A percentile compares a stretch with the other conserved stretches of the same genome.
Evolutionary conservation across 2,888 invertebrate species (phyloP).

Genomic region (Platynereis dumerilii): DNA sequence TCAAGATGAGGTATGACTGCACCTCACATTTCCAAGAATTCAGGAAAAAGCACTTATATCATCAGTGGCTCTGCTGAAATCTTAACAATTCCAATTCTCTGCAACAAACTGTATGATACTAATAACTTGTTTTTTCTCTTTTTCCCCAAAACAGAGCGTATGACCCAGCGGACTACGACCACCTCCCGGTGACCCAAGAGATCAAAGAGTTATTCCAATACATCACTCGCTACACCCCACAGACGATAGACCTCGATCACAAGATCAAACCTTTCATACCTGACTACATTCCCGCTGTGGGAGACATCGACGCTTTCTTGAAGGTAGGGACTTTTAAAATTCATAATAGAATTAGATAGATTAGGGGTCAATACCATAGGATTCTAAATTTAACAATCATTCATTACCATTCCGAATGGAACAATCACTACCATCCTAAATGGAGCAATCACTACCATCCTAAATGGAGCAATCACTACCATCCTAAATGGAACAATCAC

Average conservation of each 20-base stretch:
- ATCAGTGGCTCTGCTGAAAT: no score
- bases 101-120: not conserved
- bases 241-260: slow-evolving; percentile 86
- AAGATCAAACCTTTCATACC: slow-evolving; percentile 93
- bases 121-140: slow-evolving; percentile 26
- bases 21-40: no score
- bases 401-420: not conserved
- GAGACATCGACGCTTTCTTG: slow-evolving; percentile 97
- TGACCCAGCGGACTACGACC: slow-evolving; percentile 83
- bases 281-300: slow-evolving; percentile 96
- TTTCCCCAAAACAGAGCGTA: slow-evolving; percentile 73
- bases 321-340: slow-evolving; percentile 76
- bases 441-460: no score
- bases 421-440: no score
- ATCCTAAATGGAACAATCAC: no score
- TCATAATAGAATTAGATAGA: not conserved
- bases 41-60: no score
- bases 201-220: slow-evolving; percentile 92
- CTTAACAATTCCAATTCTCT: not conserved
- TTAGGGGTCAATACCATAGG: not conserved
- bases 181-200: slow-evolving; percentile 81
- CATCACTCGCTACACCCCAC: slow-evolving; percentile 91
- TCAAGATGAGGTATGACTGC: no score
- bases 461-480: no score
- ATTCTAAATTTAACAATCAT: not conserved